phyloP scores from a whole-genome alignment of 2,797 vertebrate species.

The Lacerta agilis region DNA sequence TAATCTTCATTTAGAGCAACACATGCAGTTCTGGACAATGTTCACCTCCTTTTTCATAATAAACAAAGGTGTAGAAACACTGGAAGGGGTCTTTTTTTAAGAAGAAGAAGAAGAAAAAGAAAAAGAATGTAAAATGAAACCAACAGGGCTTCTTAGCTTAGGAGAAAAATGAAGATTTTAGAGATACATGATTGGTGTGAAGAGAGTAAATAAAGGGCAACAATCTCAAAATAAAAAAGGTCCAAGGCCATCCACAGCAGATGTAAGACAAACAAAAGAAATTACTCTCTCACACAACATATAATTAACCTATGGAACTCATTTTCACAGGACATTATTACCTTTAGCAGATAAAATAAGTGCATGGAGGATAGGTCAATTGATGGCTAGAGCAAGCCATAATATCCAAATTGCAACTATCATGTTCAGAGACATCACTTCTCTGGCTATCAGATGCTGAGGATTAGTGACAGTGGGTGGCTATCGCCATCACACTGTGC shows the following conservation, averaged over 20 bases:
- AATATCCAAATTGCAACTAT: not conserved
- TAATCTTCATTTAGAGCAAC: not conserved
- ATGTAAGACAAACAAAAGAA: slow-evolving; percentile 24
- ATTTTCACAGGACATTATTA: slow-evolving; percentile 26
- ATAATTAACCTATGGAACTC: slow-evolving; percentile 32
- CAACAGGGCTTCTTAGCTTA: not conserved
- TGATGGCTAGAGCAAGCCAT: not conserved
- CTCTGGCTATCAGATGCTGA: not conserved
- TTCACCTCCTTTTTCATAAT: not conserved
- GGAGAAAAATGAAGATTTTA: not conserved
- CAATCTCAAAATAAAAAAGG: slow-evolving; percentile 9
- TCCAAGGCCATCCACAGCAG: not conserved
- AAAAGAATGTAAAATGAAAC: not conserved
- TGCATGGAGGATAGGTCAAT: not conserved
- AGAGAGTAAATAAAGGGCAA: slow-evolving; percentile 14
- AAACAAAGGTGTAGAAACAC: not conserved
- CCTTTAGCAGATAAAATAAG: slow-evolving; percentile 18
- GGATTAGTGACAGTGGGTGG: not conserved
- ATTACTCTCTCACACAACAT: not conserved
- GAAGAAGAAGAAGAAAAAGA: not conserved
- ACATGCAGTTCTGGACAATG: not conserved
- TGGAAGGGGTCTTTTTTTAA: not conserved
- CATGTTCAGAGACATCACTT: not conserved
- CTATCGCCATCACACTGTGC: not conserved
- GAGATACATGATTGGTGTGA: slow-evolving; percentile 15